Conservation (phyloP, 2,888 invertebrate species). For the Drosophila maculinotata region DNA sequence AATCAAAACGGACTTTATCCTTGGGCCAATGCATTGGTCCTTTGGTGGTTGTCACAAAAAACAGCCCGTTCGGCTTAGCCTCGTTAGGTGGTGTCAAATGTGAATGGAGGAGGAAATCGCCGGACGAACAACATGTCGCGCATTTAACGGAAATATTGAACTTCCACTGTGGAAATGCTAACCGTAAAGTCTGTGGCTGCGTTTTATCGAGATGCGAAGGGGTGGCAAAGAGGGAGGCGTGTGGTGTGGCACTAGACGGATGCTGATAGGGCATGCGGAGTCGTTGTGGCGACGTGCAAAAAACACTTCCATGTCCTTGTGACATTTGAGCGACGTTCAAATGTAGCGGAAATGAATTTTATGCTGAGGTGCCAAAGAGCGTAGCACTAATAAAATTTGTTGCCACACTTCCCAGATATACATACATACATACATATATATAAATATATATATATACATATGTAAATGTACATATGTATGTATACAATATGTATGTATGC, state of each 20-base stretch:
- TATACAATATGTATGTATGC: not conserved
- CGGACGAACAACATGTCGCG: conserved; percentile 69
- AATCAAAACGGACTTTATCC: too few relatives aligned
- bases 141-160: conserved; percentile 74
- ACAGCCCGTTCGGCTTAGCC: conserved; percentile 2
- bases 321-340: conserved; percentile 75
- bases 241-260: conserved; percentile 3
- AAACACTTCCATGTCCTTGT: conserved; percentile 43
- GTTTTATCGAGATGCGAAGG: conserved; percentile 18
- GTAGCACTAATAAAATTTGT: conserved; percentile 55
- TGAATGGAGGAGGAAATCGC: conserved; percentile 59
- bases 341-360: conserved; percentile 76
- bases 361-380: conserved; percentile 62
- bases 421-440: not conserved
- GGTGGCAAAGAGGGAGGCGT: not conserved
- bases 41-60: not conserved
- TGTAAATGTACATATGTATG: not conserved
- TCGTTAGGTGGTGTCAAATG: conserved; percentile 28
- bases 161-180: conserved; percentile 46
- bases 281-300: conserved; percentile 52
- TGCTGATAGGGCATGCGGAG: conserved; percentile 25
- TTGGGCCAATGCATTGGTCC: too few relatives aligned
- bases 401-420: conserved; percentile 6
- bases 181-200: conserved; percentile 36
- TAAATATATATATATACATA: not conserved